Conservation (phyloP, 2,113 vertebrate genomes). For the Corythaeola cristata region DNA sequence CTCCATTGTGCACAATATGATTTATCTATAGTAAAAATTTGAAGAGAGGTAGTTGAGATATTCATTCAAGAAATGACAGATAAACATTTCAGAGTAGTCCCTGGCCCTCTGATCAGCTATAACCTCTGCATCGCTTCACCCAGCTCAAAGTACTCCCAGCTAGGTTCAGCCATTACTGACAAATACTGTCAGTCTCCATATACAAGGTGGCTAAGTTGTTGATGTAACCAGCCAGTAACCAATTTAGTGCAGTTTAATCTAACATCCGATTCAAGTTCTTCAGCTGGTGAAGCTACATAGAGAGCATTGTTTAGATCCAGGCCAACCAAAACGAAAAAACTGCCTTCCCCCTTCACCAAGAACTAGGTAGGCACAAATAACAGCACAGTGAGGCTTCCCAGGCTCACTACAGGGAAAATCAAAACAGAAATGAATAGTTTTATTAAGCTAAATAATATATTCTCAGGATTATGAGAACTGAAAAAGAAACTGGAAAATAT, state of each 20-base stretch:
- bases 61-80: background rate
- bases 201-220: rapidly evolving
- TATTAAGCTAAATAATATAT: background rate
- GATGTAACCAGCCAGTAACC: background rate
- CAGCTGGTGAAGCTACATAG: background rate
- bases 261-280: background rate
- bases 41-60: background rate
- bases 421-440: background rate
- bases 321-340: background rate
- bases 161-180: background rate
- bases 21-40: slow-evolving; percentile 74
- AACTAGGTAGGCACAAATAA: background rate
- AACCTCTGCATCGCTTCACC: background rate
- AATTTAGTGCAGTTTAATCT: background rate
- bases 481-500: background rate
- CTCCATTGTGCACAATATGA: slow-evolving; percentile 81
- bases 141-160: background rate
- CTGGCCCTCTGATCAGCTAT: background rate
- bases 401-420: background rate
- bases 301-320: background rate
- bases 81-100: background rate
- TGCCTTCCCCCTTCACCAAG: background rate
- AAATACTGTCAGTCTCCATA: background rate
- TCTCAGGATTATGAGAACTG: background rate
- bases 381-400: background rate